A percentile compares a stretch with the other conserved stretches of the same genome.
Evolutionary conservation across 2,113 vertebrate species (phyloP).

Genomic region (Phylloscopus trochilus): DNA sequence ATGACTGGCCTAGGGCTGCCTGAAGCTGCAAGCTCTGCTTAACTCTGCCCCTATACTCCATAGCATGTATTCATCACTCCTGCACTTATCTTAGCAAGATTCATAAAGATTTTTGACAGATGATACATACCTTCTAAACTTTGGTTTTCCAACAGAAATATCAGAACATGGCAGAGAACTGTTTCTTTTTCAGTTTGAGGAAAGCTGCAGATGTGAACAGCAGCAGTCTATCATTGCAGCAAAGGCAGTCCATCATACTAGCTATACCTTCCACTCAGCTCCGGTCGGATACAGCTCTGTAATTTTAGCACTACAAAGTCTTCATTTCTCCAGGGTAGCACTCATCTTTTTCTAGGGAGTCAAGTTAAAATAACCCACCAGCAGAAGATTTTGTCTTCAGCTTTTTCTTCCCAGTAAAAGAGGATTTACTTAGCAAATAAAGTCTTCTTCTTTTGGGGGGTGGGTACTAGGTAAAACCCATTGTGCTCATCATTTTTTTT

Average conservation of each 20-base stretch:
- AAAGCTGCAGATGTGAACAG: neutral
- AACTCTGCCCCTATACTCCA: neutral
- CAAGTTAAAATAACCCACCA: neutral
- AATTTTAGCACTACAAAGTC: neutral
- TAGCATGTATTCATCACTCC: neutral
- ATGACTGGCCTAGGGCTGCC: neutral
- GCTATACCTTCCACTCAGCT: neutral
- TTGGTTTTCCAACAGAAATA: neutral
- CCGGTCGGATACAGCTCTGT: fast-evolving
- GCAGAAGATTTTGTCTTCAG: neutral
- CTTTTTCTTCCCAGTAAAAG: neutral
- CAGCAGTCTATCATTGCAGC: neutral
- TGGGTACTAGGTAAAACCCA: neutral
- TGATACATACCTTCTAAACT: neutral
- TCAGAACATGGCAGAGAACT: neutral
- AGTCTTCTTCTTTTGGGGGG: neutral
- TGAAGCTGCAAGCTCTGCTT: neutral
- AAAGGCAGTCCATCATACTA: neutral
- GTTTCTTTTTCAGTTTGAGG: neutral
- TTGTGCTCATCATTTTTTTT: neutral
- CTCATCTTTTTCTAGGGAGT: neutral
- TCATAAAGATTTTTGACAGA: neutral
- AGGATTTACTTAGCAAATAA: neutral
- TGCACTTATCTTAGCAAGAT: neutral
- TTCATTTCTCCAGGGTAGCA: neutral